Evolutionary conservation across 2,888 invertebrate species (phyloP).

Genomic region (Melolontha melolontha): DNA sequence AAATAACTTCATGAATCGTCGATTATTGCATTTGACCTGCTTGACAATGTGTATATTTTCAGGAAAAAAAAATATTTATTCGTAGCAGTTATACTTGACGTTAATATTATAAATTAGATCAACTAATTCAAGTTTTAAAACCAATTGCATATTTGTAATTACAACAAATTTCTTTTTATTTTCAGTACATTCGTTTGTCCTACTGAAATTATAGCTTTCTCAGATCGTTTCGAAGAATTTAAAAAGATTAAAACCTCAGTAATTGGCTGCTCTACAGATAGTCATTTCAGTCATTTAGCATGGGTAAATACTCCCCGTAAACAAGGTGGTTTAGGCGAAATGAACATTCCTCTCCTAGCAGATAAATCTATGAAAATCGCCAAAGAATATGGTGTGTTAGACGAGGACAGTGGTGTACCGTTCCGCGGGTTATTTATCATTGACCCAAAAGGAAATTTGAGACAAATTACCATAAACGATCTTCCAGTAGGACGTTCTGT

Average conservation of each 20-base stretch:
- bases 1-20: too few species aligned
- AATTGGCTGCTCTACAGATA: slow-evolving; percentile 94
- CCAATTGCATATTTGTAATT: too few species aligned
- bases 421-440: slow-evolving; percentile 97
- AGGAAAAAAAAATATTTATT: too few species aligned
- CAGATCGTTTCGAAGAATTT: slow-evolving; percentile 88
- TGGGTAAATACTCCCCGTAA: slow-evolving; percentile 97
- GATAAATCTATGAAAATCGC: slow-evolving; percentile 92
- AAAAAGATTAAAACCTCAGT: slow-evolving; percentile 86
- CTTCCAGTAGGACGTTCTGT: slow-evolving; percentile 93
- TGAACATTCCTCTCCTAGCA: slow-evolving; percentile 94
- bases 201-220: slow-evolving; percentile 98
- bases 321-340: slow-evolving; percentile 92
- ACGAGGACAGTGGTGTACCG: slow-evolving; percentile 92
- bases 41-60: too few species aligned
- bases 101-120: too few species aligned
- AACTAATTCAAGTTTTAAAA: too few species aligned
- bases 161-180: slow-evolving; percentile 23
- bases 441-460: slow-evolving; percentile 85
- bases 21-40: too few species aligned
- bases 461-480: slow-evolving; percentile 97
- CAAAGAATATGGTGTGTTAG: slow-evolving; percentile 88
- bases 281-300: slow-evolving; percentile 96
- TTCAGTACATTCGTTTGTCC: slow-evolving; percentile 82
- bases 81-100: too few species aligned